Percentiles rank a stretch among this genome's conserved stretches.
phyloP scores from a whole-genome alignment of 2,888 invertebrate genomes.

The Pristionchus arcanus region DNA sequence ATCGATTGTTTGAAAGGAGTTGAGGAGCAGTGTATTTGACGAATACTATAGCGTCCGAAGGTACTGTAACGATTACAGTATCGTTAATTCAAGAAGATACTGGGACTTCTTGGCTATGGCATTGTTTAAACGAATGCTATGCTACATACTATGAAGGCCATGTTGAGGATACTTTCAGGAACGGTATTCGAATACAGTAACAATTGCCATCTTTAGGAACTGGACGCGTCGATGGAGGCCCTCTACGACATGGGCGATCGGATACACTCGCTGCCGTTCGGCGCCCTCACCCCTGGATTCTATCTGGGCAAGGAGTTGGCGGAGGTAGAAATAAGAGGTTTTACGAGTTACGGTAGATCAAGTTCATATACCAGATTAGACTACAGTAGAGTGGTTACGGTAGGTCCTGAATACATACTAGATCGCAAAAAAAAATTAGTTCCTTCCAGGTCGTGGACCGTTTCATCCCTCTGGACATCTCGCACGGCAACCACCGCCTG shows the following conservation, averaged over 20 bases:
- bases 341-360: not conserved
- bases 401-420: not conserved
- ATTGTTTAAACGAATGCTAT: too few relatives aligned
- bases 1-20: not conserved
- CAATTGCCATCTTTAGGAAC: not conserved
- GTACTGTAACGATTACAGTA: not conserved
- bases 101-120: too few relatives aligned
- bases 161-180: too few relatives aligned
- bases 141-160: too few relatives aligned
- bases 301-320: slow-evolving; percentile 68
- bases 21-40: too few relatives aligned
- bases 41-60: not conserved
- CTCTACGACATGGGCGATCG: slow-evolving; percentile 76
- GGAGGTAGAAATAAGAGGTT: too few relatives aligned
- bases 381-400: not conserved
- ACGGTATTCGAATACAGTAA: too few relatives aligned
- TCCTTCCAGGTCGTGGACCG: slow-evolving; percentile 62
- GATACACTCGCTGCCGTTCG: slow-evolving; percentile 70
- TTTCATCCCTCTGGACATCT: slow-evolving; percentile 67
- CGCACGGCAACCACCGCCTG: slow-evolving; percentile 63
- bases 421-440: too few relatives aligned
- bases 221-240: slow-evolving; percentile 67
- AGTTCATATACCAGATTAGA: not conserved
- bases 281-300: slow-evolving; percentile 78
- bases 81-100: not conserved